Base-by-base conservation (phyloP, 2,888 invertebrate genomes). In the Eulithis prunata region DNA sequence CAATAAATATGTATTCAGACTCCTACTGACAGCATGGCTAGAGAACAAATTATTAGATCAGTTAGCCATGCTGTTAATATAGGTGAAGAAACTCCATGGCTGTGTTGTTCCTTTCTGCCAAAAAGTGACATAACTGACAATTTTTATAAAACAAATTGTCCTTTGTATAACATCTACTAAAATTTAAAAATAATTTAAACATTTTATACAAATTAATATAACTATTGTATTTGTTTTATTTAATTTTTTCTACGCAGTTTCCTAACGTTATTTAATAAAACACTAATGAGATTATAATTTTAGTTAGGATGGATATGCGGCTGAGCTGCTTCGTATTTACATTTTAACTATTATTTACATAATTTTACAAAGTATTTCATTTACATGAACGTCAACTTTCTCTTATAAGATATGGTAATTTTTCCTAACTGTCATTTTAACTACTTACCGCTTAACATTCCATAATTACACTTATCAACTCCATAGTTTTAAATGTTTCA, bases 301-400 rank as follows among this genome's bases (percentile, higher is more conserved):
- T 84, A 82, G 82, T 81, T 82, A 89, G 88, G 89, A 90, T 90
- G 90, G 90, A 90, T 91, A 91, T 89, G 90, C 87, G 87, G 86
- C 89, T 81, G 84, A 86, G 85, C 87, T 86, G 86, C 82, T 81
- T 72, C 82, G 82, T 83, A 68, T 86, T 82, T 85, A 86, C 75
- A 71, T 62, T 71, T 68, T 57, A 71, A 64, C 70, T 69, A 74
- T 68, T 89, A 88, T 88, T 80, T 88, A 89, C 89, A 88, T 71
- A 71, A 75, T 84, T 88, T 78, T 86, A 89, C 88, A 88, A 70
- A 71, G 61, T 62, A 64, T 62, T 54, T 75, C 77, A 68, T 71
- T 80, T 78, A 71, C 67, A 72, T 73, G 61, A 57, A 71, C 71
- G 62, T 72, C 70, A 71, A 71, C 65, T 70, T 72, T 72, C 71